These are phyloP conservation scores for Drosophila quinaria DNA, from an alignment of 2,888 invertebrate genomes.

Conservation along the genomic window DNA sequence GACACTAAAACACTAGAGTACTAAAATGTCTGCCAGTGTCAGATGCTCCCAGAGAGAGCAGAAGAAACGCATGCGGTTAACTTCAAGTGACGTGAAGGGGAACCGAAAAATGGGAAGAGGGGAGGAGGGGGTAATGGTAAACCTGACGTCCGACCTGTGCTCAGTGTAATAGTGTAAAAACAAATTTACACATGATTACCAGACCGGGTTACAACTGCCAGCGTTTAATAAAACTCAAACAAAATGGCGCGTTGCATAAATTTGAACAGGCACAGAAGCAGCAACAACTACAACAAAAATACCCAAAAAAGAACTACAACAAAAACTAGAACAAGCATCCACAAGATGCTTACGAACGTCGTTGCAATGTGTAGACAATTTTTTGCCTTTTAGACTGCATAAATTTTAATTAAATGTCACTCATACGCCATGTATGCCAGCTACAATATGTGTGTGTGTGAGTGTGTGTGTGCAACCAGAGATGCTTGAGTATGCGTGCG, in stretches of 20 bases:
- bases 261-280: constrained; percentile 55
- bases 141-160: constrained; percentile 44
- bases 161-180: constrained; percentile 65
- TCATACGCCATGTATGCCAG: constrained; percentile 83
- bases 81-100: neutral
- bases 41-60: constrained; percentile 1
- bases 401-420: constrained; percentile 85
- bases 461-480: constrained; percentile 11
- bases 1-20: constrained; percentile 20
- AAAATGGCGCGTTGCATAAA: constrained; percentile 82
- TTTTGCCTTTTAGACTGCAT: constrained; percentile 79
- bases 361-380: constrained; percentile 28
- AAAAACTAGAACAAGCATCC: constrained; percentile 6
- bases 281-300: constrained; percentile 7
- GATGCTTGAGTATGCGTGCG: constrained; percentile 27
- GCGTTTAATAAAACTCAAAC: constrained; percentile 82
- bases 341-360: constrained; percentile 27
- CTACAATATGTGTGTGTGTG: constrained; percentile 47
- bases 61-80: constrained; percentile 7
- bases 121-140: neutral
- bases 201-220: constrained; percentile 64
- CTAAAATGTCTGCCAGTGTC: constrained; percentile 39
- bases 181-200: constrained; percentile 82
- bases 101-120: neutral
- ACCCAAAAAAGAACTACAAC: neutral